Percentiles rank a stretch among this genome's conserved stretches.
Conservation (phyloP, 1,140 invertebrate species). For the Brachionus calyciflorus region DNA sequence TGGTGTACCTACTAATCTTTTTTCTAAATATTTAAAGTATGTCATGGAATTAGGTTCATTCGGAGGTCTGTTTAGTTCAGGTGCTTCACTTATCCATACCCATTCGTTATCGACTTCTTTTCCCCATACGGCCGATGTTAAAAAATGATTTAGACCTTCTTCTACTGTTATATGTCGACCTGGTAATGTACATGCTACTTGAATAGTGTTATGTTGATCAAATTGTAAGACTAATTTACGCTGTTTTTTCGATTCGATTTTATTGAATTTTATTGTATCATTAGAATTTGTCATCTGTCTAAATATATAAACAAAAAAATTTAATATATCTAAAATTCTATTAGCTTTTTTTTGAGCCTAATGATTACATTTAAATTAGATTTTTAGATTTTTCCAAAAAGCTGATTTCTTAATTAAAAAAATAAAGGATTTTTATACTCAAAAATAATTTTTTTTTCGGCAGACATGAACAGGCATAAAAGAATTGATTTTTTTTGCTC, state of each 20-base stretch:
- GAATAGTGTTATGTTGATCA: constrained; percentile 45
- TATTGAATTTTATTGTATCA: neutral
- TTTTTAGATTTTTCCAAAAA: no score
- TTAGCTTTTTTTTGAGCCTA: neutral
- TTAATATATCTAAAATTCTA: neutral
- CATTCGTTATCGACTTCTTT: constrained; percentile 28
- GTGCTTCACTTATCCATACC: constrained; percentile 11
- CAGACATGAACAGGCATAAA: no score
- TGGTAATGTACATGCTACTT: constrained; percentile 38
- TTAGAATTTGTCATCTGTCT: constrained; percentile 17
- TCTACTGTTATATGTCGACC: constrained; percentile 34
- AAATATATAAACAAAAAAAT: neutral
- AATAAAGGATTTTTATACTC: no score
- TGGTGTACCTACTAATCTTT: constrained; percentile 14
- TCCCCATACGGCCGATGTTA: constrained; percentile 23
- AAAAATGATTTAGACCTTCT: constrained; percentile 42
- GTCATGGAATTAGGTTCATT: neutral
- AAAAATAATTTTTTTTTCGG: no score
- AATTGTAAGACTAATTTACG: constrained; percentile 36
- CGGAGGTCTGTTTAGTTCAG: neutral
- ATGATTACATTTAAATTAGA: neutral
- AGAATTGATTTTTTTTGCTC: no score
- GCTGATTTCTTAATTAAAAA: no score
- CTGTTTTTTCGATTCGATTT: neutral
- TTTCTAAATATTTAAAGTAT: constrained; percentile 46